Base-by-base conservation (phyloP, 2,797 vertebrate genomes). In the Sus cebifrons region DNA sequence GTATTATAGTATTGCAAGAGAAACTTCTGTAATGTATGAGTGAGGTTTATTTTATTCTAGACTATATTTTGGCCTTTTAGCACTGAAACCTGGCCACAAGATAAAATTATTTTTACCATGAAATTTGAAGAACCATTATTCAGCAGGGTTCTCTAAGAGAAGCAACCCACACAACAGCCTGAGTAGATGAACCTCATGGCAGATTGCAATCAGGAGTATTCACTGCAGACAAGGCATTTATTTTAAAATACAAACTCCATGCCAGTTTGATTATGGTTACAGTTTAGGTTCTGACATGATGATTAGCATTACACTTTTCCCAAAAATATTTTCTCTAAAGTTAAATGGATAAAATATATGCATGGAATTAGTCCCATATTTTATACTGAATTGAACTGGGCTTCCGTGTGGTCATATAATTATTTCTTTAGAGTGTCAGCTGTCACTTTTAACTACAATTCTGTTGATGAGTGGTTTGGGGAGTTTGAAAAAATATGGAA, bases 261-360 rank as follows among this genome's bases (percentile, higher is more conserved):
- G 21, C 14, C 75, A 56, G 54, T n/a, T n/a, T 96, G 68, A 95
- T 96, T 86, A 73, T 44, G 77, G 36, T 73, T 88, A 73, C 13
- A 56, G 21, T 78, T 89, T 96, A 58, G 32, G 58, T 96, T 96
- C 86, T 79, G 75, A 94, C 70, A 75, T 52, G 13, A 90, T 95
- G 60, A 94, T 81, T 85, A 97, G 62, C 74, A 95, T 92, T 40
- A 64, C 9, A 17, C 14, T 71, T 89, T 89, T 87, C 44, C 56
- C 86, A 91, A 86, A 87, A 96, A 83, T 88, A 89, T 95, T 95
- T 94, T 84, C 17, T 75, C 65, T 60, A 83, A 95, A 81, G 18
- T 96, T 86, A 96, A 97, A 86, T 83, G 60, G 73, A 27, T 89
- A 96, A 96, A 96, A 96, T 89, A 49, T 74, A 75, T 68, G 21